Evolutionary conservation across 35 echinoderm and acorn worm species (phyloP).

Genomic region (Lytechinus variegatus): DNA sequence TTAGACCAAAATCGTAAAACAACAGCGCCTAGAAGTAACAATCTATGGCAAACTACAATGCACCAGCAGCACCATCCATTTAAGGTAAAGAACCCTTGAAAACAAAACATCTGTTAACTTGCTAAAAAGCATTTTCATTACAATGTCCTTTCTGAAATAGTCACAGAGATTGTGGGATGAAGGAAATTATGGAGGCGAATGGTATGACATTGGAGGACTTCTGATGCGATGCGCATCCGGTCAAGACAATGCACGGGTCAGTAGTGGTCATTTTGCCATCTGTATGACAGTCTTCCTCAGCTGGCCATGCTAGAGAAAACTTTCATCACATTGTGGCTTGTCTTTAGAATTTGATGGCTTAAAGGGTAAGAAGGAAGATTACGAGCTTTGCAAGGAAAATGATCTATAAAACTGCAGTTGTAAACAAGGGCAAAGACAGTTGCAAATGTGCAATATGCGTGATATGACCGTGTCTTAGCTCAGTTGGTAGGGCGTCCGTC

Average conservation of each 20-base stretch:
- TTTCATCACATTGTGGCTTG: neutral
- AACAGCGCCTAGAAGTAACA: neutral
- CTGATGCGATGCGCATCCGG: constrained; percentile 45
- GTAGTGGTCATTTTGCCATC: constrained; percentile 23
- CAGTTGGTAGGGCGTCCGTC: too few relatives aligned
- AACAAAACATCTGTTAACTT: neutral
- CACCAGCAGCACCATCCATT: neutral
- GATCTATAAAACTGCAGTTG: neutral
- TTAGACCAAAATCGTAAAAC: neutral
- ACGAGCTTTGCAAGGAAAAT: neutral
- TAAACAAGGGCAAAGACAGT: neutral
- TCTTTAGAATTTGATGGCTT: neutral
- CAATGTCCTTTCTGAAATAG: neutral
- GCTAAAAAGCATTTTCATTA: constrained; percentile 42
- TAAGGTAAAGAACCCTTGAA: neutral
- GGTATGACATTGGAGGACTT: constrained; percentile 22
- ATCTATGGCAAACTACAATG: neutral
- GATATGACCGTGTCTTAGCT: too few relatives aligned
- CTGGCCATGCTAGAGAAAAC: neutral
- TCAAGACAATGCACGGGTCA: constrained; percentile 38
- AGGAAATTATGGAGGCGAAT: neutral
- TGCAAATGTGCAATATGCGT: neutral
- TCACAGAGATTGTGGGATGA: neutral
- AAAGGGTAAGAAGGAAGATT: neutral
- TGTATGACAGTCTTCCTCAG: neutral